Percentiles rank a stretch among this genome's conserved stretches.
phyloP scores from a whole-genome alignment of 35 echinoderm and acorn worm species.

The Apostichopus parvimensis region DNA sequence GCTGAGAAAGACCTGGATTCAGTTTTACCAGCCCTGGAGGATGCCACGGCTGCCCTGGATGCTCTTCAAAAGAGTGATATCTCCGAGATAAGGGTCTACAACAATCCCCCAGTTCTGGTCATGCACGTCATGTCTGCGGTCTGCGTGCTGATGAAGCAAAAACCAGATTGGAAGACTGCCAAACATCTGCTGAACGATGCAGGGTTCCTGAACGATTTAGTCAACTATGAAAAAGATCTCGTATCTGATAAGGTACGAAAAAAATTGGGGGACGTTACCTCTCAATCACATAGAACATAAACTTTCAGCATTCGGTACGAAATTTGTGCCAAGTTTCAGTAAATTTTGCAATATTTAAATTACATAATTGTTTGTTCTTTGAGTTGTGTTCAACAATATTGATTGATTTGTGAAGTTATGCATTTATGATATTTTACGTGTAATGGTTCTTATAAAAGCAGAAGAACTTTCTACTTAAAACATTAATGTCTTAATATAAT shows the following conservation, averaged over 20 bases:
- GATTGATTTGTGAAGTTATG: no score
- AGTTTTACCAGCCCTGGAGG: slow-evolving; percentile 95
- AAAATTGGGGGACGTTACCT: not conserved
- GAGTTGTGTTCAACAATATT: no score
- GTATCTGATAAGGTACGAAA: slow-evolving; percentile 88
- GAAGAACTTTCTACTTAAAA: no score
- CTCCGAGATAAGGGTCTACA: slow-evolving; percentile 96
- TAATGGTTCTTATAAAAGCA: no score
- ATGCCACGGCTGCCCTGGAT: slow-evolving; percentile 87
- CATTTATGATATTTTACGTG: no score
- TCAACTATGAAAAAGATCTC: slow-evolving; percentile 94
- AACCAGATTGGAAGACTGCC: slow-evolving; percentile 87
- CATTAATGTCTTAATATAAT: no score
- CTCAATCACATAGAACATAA: no score
- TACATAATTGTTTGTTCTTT: no score
- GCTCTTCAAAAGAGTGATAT: slow-evolving; percentile 95
- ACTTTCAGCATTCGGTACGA: no score
- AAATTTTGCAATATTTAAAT: no score
- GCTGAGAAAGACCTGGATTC: slow-evolving; percentile 91
- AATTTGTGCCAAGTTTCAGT: no score
- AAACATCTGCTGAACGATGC: slow-evolving; percentile 89
- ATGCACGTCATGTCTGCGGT: slow-evolving; percentile 97
- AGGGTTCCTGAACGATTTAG: slow-evolving; percentile 89
- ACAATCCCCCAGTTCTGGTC: slow-evolving; percentile 84
- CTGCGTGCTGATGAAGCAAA: slow-evolving; percentile 86